Percentiles rank a stretch among this genome's conserved stretches.
Evolutionary conservation across 2,888 invertebrate species (phyloP).

Genomic region (Hymenopus coronatus): DNA sequence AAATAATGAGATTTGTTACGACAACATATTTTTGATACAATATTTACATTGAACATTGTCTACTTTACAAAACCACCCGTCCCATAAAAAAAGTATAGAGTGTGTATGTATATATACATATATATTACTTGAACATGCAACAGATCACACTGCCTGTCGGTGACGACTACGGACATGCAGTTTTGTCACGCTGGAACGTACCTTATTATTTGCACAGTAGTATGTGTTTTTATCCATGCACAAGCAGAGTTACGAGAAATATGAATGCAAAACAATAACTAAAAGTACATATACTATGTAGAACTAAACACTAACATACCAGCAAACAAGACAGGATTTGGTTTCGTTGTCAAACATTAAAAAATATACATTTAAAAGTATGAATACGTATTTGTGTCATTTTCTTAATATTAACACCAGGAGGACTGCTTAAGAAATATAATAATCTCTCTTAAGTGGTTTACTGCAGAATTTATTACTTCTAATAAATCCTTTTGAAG

Average conservation of each 20-base stretch:
- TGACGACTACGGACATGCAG: neutral
- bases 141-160: neutral
- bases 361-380: neutral
- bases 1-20: neutral
- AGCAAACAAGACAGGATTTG: neutral
- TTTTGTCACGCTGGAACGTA: neutral
- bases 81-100: neutral
- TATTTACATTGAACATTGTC: conserved; percentile 10
- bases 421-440: too few relatives aligned
- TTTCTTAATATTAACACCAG: neutral
- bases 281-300: neutral
- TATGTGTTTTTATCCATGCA: neutral
- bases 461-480: too few relatives aligned
- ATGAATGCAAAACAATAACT: neutral
- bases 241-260: neutral
- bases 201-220: neutral
- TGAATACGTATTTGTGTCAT: neutral
- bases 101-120: neutral
- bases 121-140: neutral
- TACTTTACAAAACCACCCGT: neutral
- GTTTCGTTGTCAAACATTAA: neutral
- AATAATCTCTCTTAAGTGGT: too few relatives aligned
- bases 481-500: too few relatives aligned
- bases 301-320: neutral
- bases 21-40: neutral